Evolutionary conservation across 2,888 invertebrate genomes (phyloP).

Genomic region (Rhagophthalmus giganteus): DNA sequence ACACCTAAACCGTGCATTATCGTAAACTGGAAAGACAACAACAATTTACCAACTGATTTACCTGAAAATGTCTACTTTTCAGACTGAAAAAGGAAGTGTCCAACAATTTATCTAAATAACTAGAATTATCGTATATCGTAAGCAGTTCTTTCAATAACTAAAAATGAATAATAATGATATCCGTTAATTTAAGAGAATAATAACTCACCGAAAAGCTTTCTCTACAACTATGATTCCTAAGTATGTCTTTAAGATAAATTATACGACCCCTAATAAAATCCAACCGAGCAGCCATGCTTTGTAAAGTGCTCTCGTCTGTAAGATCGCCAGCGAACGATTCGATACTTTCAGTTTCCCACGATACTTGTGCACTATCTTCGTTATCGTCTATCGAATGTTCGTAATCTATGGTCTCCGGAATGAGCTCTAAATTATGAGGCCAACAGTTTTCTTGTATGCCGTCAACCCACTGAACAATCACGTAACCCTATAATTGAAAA

Average conservation of each 20-base stretch:
- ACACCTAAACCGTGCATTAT: constrained; percentile 56
- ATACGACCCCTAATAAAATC: constrained; percentile 52
- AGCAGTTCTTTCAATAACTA: constrained; percentile 78
- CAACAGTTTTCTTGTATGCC: constrained; percentile 84
- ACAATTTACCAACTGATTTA: too few species aligned
- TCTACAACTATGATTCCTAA: constrained; percentile 11
- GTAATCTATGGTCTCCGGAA: constrained; percentile 74
- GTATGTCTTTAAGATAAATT: constrained; percentile 59
- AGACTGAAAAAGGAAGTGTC: constrained; percentile 77
- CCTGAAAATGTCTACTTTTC: constrained; percentile 67
- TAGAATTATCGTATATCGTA: constrained; percentile 82
- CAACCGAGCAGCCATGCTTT: constrained; percentile 70
- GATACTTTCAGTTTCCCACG: constrained; percentile 81
- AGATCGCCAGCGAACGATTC: constrained; percentile 62
- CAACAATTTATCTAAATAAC: constrained; percentile 82
- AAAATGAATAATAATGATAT: constrained; percentile 37
- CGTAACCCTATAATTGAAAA: constrained; percentile 60
- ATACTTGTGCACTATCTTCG: constrained; percentile 60
- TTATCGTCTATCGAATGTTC: constrained; percentile 70
- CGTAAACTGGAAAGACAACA: neutral
- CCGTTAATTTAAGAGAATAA: neutral
- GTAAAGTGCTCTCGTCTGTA: constrained; percentile 54
- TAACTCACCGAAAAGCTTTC: constrained; percentile 10
- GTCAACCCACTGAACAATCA: constrained; percentile 93
- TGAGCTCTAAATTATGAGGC: constrained; percentile 77